These are phyloP conservation scores for Protaetia brevitarsis DNA, from an alignment of 1,140 invertebrate species.

Conservation along the genomic window DNA sequence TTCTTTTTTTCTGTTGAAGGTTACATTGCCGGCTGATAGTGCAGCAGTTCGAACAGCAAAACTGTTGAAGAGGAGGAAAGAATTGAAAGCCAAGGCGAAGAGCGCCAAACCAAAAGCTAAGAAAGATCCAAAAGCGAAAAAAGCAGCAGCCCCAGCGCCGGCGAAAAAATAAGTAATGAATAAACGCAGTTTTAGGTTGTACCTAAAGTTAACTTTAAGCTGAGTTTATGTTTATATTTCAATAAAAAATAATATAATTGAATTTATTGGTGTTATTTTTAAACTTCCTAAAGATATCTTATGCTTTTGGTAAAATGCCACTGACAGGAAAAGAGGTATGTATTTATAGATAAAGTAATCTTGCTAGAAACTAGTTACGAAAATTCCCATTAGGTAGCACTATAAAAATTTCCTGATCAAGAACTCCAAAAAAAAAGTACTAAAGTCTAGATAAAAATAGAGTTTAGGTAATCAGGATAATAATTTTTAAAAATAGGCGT, in stretches of 20 bases:
- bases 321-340: too few relatives aligned
- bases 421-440: too few relatives aligned
- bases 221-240: constrained; percentile 3
- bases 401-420: too few relatives aligned
- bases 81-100: neutral
- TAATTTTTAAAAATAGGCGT: too few relatives aligned
- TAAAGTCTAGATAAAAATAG: too few relatives aligned
- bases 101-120: neutral
- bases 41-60: constrained; percentile 51
- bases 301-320: too few relatives aligned
- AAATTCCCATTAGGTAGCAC: too few relatives aligned
- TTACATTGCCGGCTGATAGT: constrained; percentile 50
- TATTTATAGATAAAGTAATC: too few relatives aligned
- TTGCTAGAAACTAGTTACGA: too few relatives aligned
- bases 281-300: neutral
- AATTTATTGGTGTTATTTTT: neutral
- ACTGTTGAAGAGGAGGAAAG: constrained; percentile 43
- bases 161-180: constrained; percentile 1
- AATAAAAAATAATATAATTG: constrained; percentile 10
- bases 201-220: neutral
- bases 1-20: constrained; percentile 41
- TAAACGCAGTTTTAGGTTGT: neutral
- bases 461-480: too few relatives aligned
- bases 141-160: neutral
- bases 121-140: neutral